Evolutionary conservation across 2,113 vertebrate species (phyloP).

Genomic region (Sciurus niger): DNA sequence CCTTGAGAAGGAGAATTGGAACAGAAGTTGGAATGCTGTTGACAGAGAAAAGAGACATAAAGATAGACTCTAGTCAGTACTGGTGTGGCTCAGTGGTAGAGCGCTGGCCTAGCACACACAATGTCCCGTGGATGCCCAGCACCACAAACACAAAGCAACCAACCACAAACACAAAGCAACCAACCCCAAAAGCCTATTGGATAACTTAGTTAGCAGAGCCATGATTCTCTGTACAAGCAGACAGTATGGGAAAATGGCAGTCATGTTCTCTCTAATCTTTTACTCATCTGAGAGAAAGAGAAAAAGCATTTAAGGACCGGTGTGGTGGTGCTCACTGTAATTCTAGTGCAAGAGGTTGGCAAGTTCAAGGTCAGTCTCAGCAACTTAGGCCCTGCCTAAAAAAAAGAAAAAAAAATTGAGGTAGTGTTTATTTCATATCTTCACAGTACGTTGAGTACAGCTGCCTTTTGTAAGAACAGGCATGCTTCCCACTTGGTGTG

Average conservation of each 20-base stretch:
- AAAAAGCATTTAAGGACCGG: constrained; percentile 31
- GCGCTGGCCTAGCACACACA: not conserved
- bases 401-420: constrained; percentile 10
- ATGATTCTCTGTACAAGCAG: not conserved
- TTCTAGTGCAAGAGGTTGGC: not conserved
- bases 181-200: not conserved
- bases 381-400: not conserved
- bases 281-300: constrained; percentile 80
- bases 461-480: constrained; percentile 79
- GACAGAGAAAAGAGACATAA: not conserved
- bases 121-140: not conserved
- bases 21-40: not conserved
- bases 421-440: constrained; percentile 70
- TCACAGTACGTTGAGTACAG: constrained; percentile 77
- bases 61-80: not conserved
- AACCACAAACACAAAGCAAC: not conserved
- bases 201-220: constrained; percentile 28
- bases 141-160: not conserved
- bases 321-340: not conserved
- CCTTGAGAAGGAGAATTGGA: not conserved
- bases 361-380: not conserved
- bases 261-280: constrained; percentile 56
- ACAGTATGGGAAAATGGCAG: constrained; percentile 7
- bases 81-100: too few species aligned
- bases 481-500: constrained; percentile 71